phyloP scores from a whole-genome alignment of 2,113 vertebrate genomes.

The Apeltes quadracus region DNA sequence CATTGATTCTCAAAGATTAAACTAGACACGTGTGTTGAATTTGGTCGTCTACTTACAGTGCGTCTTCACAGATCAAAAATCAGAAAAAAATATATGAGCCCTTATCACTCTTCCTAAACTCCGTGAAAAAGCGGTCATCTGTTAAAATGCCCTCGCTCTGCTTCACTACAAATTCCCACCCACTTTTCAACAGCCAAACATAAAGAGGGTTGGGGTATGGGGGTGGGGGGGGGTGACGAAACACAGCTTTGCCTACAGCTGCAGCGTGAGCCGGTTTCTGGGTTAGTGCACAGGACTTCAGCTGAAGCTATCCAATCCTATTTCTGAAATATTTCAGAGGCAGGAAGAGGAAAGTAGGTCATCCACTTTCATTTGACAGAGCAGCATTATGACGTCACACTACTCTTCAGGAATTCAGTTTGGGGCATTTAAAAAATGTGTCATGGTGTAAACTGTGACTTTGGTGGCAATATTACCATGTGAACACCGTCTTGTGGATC shows the following conservation, averaged over 20 bases:
- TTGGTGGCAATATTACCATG: slow-evolving; percentile 36
- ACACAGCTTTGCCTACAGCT: slow-evolving; percentile 74
- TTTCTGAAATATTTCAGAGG: slow-evolving; percentile 80
- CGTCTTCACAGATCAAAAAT: slow-evolving; percentile 40
- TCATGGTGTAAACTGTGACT: slow-evolving; percentile 63
- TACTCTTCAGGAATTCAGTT: slow-evolving; percentile 77
- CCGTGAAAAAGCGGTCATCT: slow-evolving; percentile 70
- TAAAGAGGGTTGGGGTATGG: slow-evolving; percentile 36
- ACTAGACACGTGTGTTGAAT: not conserved
- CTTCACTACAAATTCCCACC: slow-evolving; percentile 72
- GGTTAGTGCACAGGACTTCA: slow-evolving; percentile 80
- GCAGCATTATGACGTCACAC: slow-evolving; percentile 69
- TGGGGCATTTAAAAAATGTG: slow-evolving; percentile 68
- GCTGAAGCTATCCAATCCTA: slow-evolving; percentile 76
- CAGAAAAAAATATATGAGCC: slow-evolving; percentile 24
- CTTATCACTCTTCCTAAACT: slow-evolving; percentile 60
- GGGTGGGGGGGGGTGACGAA: slow-evolving; percentile 45
- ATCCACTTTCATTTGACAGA: slow-evolving; percentile 77
- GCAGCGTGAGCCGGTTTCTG: slow-evolving; percentile 74
- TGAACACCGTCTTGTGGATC: slow-evolving; percentile 9
- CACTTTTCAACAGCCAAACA: slow-evolving; percentile 75
- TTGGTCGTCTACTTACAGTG: slow-evolving; percentile 55
- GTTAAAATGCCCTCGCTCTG: slow-evolving; percentile 69
- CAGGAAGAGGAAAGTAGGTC: slow-evolving; percentile 76
- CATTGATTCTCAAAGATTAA: slow-evolving; percentile 2